Evolutionary conservation across 37 sponge, comb jelly and placozoan genomes (phyloP).

Genomic region (Oscarella lobularis): DNA sequence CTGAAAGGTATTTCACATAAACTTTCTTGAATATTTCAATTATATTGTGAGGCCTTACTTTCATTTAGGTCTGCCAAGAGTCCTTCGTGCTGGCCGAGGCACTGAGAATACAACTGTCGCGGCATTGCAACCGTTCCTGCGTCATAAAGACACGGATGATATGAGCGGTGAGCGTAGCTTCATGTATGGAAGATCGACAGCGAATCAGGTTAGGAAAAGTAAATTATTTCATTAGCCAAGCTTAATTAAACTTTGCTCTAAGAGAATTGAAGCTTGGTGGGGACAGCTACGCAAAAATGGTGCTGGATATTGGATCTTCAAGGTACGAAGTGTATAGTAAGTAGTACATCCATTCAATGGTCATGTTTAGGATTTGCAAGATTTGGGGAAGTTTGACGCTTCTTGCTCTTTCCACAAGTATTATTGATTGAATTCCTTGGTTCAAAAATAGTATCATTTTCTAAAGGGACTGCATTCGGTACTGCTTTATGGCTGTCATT

Average conservation of each 20-base stretch:
- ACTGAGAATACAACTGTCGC: conserved; percentile 20
- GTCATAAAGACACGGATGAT: conserved; percentile 11
- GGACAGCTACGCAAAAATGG: neutral
- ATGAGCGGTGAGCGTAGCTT: neutral
- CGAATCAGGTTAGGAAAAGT: conserved; percentile 13
- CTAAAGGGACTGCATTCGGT: conserved; percentile 4
- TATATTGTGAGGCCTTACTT: too few species aligned
- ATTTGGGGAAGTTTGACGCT: conserved; percentile 5
- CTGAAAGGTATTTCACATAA: neutral
- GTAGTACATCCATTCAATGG: too few species aligned
- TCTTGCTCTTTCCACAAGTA: neutral
- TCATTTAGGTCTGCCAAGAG: conserved; percentile 15
- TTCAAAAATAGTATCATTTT: neutral
- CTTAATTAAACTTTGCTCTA: neutral
- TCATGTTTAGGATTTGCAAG: neutral
- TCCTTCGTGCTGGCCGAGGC: conserved; percentile 14
- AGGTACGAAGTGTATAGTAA: neutral
- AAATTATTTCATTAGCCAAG: too few species aligned
- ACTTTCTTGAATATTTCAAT: neutral
- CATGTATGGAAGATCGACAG: conserved; percentile 17
- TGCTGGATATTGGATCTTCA: neutral
- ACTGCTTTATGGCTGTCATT: conserved; percentile 5
- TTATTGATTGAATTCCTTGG: too few species aligned
- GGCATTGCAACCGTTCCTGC: conserved; percentile 8
- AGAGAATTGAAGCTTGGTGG: conserved; percentile 5